Conservation (phyloP, 1,140 invertebrate species). For the Calephelis nemesis region DNA sequence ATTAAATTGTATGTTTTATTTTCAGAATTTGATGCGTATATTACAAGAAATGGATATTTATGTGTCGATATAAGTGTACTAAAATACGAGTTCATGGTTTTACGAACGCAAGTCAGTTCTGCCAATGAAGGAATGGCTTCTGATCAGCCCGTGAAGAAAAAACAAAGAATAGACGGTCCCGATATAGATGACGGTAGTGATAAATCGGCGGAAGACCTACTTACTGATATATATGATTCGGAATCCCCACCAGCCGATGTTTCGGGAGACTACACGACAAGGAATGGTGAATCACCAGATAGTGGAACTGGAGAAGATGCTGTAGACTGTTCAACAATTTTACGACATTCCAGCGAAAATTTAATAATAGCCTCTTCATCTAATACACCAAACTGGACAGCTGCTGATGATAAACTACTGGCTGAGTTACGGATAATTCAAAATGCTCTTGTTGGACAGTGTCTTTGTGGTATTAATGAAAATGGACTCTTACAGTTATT, state of each 20-base stretch:
- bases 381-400: constrained; percentile 52
- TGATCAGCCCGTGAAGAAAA: constrained; percentile 88
- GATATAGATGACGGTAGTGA: constrained; percentile 80
- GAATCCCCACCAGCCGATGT: constrained; percentile 55
- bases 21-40: constrained; percentile 47
- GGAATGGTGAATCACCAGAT: constrained; percentile 69
- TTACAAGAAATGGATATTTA: constrained; percentile 12
- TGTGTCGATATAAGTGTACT: constrained; percentile 7
- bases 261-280: constrained; percentile 54
- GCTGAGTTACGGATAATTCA: constrained; percentile 74
- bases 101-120: constrained; percentile 54
- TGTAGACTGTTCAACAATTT: constrained; percentile 66
- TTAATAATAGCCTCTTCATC: constrained; percentile 62
- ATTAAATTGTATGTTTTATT: constrained; percentile 63
- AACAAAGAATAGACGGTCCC: constrained; percentile 82
- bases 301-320: constrained; percentile 76
- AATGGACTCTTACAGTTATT: constrained; percentile 84
- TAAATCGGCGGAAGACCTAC: constrained; percentile 63
- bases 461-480: constrained; percentile 88
- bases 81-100: constrained; percentile 45
- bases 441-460: constrained; percentile 85
- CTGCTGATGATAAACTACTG: constrained; percentile 61
- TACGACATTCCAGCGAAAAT: constrained; percentile 55
- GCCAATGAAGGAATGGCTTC: constrained; percentile 80
- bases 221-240: constrained; percentile 65